These are phyloP conservation scores for Sebastes miniatus DNA, from an alignment of 2,797 vertebrate species.

Conservation along the genomic window DNA sequence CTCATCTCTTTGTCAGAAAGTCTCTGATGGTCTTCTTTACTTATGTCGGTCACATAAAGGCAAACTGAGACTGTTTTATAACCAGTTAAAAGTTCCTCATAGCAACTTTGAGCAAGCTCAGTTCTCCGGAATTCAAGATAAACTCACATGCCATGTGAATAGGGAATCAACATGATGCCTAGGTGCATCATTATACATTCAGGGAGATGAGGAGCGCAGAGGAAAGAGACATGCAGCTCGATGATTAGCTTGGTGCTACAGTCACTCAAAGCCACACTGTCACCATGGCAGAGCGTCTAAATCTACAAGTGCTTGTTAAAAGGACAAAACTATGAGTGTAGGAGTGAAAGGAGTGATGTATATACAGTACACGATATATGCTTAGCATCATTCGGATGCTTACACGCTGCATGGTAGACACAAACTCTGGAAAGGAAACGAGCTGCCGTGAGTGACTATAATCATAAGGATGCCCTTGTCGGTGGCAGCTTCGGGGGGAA, in stretches of 20 bases:
- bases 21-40: neutral
- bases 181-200: neutral
- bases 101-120: neutral
- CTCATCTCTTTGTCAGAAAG: too few relatives aligned
- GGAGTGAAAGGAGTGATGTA: neutral
- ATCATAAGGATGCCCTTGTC: slow-evolving; percentile 54
- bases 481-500: slow-evolving; percentile 51
- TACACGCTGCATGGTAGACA: neutral
- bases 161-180: neutral
- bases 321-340: slow-evolving; percentile 8
- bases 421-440: slow-evolving; percentile 18
- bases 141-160: neutral
- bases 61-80: neutral
- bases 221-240: neutral
- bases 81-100: neutral
- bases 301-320: slow-evolving; percentile 9
- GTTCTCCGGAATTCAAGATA: neutral
- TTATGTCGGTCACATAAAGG: neutral
- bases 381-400: slow-evolving; percentile 1
- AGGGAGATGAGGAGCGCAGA: neutral
- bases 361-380: neutral
- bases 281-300: neutral
- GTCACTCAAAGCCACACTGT: slow-evolving; percentile 7
- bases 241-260: neutral
- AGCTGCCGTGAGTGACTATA: slow-evolving; percentile 46